A percentile compares a stretch with the other conserved stretches of the same genome.
phyloP scores from a whole-genome alignment of 1,140 invertebrate species.

The Reticulitermes speratus region DNA sequence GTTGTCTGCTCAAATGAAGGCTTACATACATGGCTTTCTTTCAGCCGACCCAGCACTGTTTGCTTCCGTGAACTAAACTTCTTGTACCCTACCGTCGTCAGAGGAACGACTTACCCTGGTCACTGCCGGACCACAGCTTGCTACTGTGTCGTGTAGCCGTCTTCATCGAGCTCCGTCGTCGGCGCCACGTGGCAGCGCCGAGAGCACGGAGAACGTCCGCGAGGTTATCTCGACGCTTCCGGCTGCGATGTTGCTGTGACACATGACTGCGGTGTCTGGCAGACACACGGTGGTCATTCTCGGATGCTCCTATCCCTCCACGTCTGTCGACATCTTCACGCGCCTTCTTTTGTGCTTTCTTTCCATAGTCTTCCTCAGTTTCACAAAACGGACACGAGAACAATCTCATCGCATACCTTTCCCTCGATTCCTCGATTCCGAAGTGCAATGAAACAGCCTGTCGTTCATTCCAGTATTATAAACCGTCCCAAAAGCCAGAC shows the following conservation, averaged over 20 bases:
- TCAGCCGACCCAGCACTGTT: no score
- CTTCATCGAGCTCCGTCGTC: neutral
- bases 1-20: no score
- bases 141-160: neutral
- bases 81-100: no score
- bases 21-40: no score
- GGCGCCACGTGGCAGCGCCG: neutral
- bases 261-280: neutral
- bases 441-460: no score
- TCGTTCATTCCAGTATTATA: no score
- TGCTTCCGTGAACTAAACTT: no score
- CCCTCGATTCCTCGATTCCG: neutral
- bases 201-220: neutral
- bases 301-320: neutral
- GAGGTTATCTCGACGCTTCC: neutral
- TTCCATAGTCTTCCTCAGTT: neutral
- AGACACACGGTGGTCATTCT: neutral
- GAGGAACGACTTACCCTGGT: neutral
- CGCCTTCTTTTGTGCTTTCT: neutral
- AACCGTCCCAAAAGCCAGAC: no score
- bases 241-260: neutral
- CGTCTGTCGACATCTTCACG: neutral
- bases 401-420: neutral
- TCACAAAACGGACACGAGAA: neutral
- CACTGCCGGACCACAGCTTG: neutral